A percentile compares a stretch with the other conserved stretches of the same genome.
phyloP scores from a whole-genome alignment of 2,888 invertebrate genomes.

The Kuschelorhynchus macadamiae region DNA sequence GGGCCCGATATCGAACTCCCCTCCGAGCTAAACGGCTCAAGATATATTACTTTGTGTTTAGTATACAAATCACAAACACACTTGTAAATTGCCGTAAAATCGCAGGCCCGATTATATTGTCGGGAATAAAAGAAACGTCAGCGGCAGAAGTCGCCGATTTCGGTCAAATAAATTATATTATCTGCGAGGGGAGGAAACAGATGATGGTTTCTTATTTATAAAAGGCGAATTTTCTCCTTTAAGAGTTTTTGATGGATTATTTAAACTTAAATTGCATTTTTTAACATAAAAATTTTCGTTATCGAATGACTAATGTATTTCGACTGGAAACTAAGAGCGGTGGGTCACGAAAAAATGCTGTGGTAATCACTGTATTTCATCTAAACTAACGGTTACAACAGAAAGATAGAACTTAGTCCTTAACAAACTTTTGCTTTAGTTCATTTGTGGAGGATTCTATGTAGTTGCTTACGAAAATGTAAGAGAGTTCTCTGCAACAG shows the following conservation, averaged over 20 bases:
- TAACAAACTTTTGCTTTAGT: too few species aligned
- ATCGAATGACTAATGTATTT: too few species aligned
- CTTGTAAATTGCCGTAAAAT: constrained; percentile 53
- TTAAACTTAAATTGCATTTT: background rate
- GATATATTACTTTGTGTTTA: constrained; percentile 57
- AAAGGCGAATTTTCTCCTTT: constrained; percentile 20
- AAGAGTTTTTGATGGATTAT: constrained; percentile 17
- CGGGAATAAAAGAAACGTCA: constrained; percentile 52
- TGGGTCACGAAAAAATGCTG: too few species aligned
- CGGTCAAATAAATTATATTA: constrained; percentile 54
- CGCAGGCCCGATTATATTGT: constrained; percentile 51
- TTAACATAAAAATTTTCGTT: background rate
- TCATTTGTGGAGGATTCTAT: too few species aligned
- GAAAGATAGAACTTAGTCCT: too few species aligned
- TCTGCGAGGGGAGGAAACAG: constrained; percentile 34
- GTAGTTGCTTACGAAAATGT: too few species aligned
- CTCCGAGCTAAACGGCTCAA: constrained; percentile 52
- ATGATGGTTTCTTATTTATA: constrained; percentile 42
- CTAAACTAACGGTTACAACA: too few species aligned
- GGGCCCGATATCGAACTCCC: constrained; percentile 35
- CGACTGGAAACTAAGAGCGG: too few species aligned
- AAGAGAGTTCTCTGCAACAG: too few species aligned
- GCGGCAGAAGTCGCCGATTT: constrained; percentile 52
- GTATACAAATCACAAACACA: constrained; percentile 54
- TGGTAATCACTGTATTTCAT: too few species aligned